Evolutionary conservation across 2,797 vertebrate species (phyloP), one percentile per base, ranked within the genome.

Genomic region (Tamandua tetradactyla): DNA sequence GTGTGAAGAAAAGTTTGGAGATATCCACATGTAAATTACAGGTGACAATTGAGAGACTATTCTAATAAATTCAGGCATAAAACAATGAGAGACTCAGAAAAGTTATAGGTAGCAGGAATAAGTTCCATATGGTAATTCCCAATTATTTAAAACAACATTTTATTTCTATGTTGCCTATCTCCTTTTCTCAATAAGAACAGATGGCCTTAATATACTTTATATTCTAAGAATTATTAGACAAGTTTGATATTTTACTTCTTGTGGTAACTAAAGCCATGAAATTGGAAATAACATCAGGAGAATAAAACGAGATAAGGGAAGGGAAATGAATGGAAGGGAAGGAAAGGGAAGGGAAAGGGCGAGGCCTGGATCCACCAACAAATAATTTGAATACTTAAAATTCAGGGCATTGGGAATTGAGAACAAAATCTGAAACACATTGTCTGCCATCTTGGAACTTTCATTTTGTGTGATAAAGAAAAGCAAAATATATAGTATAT

Each of bases 121-220:
- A 62, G 25, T 89, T 23, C 35, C 66, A 64, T 78, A 42, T 76
- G 68, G 49, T 71, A 89, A 93, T 94, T 92, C 93, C 75, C 14
- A 52, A 85, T 93, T 62, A 86, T 89, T 93, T 91, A 84, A 92
- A 87, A 93, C 59, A 92, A 69, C 35, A n/a, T 71, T 92, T 87
- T 47, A 74, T 64, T 87, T 92, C 66, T 93, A 64, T 87, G 66
- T 84, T 94, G 49, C 66, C 40, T 93, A 62, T 55, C 10, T 95
- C 35, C 32, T 91, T 87, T 69, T 66, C 80, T 91, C 57, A 94
- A 79, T 66, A 89, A 35, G 22, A 93, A 80, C 83, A 96, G 61
- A 89, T 87, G 85, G 52, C 79, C 72, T 89, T 94, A 87, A 62
- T 94, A 84, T 82, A 95, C 81, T 89, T 93, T 84, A 94, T 69